Conservation (phyloP, 2,113 vertebrate species). For the Hydrolagus affinis region DNA sequence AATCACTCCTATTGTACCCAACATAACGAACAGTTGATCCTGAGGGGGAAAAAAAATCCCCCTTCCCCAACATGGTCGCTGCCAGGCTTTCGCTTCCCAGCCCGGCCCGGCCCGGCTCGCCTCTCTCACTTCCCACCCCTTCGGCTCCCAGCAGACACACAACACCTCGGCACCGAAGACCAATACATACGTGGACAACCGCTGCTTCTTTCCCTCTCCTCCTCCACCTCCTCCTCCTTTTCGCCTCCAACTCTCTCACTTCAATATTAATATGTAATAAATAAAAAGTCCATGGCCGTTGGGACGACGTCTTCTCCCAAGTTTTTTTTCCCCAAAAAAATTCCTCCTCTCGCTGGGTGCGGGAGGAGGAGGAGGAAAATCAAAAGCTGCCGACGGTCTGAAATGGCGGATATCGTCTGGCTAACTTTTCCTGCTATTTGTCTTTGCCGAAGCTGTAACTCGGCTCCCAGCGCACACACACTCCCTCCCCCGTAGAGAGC, state of each 20-base stretch:
- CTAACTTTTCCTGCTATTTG: conserved; percentile 23
- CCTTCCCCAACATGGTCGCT: conserved; percentile 70
- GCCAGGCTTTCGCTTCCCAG: conserved; percentile 56
- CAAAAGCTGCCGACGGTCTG: not conserved
- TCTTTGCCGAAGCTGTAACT: not conserved
- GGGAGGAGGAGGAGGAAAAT: not conserved
- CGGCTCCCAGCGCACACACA: not conserved
- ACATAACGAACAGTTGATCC: conserved; percentile 40
- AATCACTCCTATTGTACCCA: conserved; percentile 7
- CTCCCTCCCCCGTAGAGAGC: not conserved
- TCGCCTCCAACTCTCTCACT: too few relatives aligned
- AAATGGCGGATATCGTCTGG: conserved; percentile 19
- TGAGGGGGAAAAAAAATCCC: conserved; percentile 41
- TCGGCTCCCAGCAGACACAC: not conserved
- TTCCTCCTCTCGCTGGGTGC: not conserved
- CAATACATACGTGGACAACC: not conserved
- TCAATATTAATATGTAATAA: too few relatives aligned
- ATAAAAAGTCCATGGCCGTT: too few relatives aligned
- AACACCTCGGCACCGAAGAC: too few relatives aligned
- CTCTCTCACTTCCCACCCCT: not conserved
- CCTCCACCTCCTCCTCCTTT: conserved; percentile 3
- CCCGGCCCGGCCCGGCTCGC: not conserved
- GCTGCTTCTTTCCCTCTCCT: not conserved
- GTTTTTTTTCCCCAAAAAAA: not conserved
- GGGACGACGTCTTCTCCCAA: not conserved